phyloP scores from a whole-genome alignment of 2,113 vertebrate species.

The Rattus rattus region DNA sequence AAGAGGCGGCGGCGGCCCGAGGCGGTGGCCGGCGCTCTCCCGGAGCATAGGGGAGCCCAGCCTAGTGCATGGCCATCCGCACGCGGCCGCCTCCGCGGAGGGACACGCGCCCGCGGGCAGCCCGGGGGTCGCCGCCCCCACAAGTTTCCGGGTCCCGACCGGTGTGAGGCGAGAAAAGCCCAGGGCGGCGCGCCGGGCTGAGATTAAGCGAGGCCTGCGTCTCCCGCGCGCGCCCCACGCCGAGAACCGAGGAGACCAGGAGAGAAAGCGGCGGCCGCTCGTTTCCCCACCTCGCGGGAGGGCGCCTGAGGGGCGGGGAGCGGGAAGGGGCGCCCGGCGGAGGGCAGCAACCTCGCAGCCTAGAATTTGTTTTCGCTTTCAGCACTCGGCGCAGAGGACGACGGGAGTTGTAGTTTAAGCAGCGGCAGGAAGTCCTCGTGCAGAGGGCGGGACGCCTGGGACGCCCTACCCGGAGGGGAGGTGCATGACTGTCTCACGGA shows the following conservation, averaged over 20 bases:
- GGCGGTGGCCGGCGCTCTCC: constrained; percentile 56
- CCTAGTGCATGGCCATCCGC: constrained; percentile 71
- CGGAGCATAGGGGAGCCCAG: constrained; percentile 69
- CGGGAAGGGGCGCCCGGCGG: constrained; percentile 43
- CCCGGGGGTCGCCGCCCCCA: not conserved
- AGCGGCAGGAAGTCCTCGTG: constrained; percentile 72
- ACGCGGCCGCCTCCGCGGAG: constrained; percentile 67
- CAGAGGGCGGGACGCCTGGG: constrained; percentile 31
- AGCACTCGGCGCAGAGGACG: constrained; percentile 58
- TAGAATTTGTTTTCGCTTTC: constrained; percentile 79
- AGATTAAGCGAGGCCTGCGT: constrained; percentile 13
- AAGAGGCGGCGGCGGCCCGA: constrained; percentile 24
- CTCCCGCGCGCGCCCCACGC: not conserved
- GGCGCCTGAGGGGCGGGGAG: constrained; percentile 57
- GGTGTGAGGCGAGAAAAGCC: not conserved
- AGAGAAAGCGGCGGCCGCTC: constrained; percentile 49
- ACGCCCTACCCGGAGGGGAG: not conserved
- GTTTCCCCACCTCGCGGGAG: constrained; percentile 59
- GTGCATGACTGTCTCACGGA: not conserved
- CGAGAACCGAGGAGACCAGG: not conserved
- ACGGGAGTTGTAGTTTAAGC: constrained; percentile 74
- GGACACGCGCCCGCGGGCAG: constrained; percentile 36
- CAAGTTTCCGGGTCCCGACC: constrained; percentile 63
- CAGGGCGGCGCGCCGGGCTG: not conserved
- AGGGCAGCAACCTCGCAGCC: constrained; percentile 53